Conservation (phyloP, 2,113 vertebrate genomes). For the Naja naja region DNA sequence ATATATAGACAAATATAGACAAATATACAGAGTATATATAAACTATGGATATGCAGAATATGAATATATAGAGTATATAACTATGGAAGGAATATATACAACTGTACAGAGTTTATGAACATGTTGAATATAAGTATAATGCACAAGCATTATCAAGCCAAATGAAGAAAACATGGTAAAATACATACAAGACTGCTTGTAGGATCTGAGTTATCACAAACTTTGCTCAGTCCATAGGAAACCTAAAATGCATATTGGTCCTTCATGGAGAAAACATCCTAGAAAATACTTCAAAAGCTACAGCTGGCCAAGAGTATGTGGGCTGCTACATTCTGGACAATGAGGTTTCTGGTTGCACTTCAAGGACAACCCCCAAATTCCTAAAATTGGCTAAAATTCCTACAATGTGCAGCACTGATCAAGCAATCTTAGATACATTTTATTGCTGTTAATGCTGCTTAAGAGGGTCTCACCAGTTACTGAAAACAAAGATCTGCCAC, state of each 20-base stretch:
- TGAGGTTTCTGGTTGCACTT: neutral
- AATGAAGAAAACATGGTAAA: neutral
- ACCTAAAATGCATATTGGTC: neutral
- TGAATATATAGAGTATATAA: no score
- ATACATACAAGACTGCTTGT: neutral
- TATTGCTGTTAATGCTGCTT: neutral
- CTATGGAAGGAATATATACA: no score
- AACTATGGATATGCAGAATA: no score
- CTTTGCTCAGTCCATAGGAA: neutral
- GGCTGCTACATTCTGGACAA: neutral
- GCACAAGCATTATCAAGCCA: neutral
- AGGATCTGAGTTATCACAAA: neutral
- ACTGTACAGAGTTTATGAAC: no score
- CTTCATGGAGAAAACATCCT: neutral
- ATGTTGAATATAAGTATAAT: no score
- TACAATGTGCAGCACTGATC: neutral
- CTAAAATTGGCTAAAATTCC: neutral
- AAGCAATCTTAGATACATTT: neutral
- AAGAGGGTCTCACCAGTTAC: neutral
- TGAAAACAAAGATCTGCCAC: neutral
- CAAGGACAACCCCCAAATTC: neutral
- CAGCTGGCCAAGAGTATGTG: neutral
- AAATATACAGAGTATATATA: no score
- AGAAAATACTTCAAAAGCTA: neutral
- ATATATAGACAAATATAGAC: no score